Percentiles rank a stretch among this genome's conserved stretches.
These are phyloP conservation scores for Myotis planiceps DNA, from an alignment of 2,797 vertebrate genomes.

Conservation along the genomic window DNA sequence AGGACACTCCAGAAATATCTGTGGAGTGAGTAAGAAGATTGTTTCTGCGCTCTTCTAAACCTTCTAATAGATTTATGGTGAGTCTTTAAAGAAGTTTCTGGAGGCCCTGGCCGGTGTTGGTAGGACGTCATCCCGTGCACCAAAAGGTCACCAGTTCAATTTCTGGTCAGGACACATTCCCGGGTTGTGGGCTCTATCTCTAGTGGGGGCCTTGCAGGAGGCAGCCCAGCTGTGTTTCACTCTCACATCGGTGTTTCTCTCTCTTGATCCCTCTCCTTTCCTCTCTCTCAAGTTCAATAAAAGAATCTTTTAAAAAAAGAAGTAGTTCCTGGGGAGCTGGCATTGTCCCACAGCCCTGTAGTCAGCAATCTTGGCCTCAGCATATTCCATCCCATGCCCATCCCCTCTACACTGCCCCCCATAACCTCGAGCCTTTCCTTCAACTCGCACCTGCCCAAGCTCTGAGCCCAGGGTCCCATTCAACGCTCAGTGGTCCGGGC, in stretches of 20 bases:
- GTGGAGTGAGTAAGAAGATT: not conserved
- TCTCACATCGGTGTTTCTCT: not conserved
- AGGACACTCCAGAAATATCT: not conserved
- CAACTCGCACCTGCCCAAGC: not conserved
- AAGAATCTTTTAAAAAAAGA: not conserved
- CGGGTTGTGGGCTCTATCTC: fast-evolving
- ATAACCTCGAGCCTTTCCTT: not conserved
- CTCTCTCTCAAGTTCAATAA: not conserved
- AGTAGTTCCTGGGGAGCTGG: not conserved
- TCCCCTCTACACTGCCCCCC: not conserved
- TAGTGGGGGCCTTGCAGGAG: not conserved
- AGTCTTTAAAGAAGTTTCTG: not conserved
- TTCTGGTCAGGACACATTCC: not conserved
- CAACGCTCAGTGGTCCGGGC: not conserved
- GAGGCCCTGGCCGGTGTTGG: not conserved
- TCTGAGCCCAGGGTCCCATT: not conserved
- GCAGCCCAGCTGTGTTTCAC: not conserved
- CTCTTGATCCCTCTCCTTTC: not conserved
- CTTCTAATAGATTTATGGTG: not conserved
- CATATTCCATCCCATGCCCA: not conserved
- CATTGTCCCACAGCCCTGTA: not conserved
- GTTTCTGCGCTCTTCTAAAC: not conserved
- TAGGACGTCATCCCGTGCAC: not conserved
- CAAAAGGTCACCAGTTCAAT: not conserved
- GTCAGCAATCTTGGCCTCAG: not conserved